phyloP scores from a whole-genome alignment of 2,113 vertebrate genomes.

The Cochlearius cochlearius region DNA sequence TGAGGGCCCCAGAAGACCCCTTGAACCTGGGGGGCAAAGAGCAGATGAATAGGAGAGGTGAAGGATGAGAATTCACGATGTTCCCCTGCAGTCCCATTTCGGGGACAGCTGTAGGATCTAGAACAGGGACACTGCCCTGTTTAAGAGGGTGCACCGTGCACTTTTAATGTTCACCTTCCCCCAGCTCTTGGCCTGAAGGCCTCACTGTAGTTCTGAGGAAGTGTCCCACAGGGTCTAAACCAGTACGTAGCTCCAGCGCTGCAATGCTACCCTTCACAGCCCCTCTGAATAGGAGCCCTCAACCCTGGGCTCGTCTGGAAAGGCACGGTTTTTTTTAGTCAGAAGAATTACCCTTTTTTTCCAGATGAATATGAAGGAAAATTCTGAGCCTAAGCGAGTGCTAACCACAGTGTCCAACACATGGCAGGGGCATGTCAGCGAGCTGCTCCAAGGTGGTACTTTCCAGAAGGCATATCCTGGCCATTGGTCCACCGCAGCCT shows the following conservation, averaged over 20 bases:
- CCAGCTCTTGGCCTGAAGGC: background rate
- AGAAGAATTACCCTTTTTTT: slow-evolving; percentile 54
- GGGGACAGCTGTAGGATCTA: background rate
- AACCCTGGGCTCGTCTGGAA: background rate
- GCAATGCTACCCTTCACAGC: background rate
- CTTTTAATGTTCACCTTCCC: background rate
- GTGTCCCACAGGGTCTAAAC: background rate
- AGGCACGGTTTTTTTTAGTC: background rate
- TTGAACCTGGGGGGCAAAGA: background rate
- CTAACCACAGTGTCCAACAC: slow-evolving; percentile 18
- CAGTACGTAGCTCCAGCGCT: background rate
- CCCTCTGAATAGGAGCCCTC: background rate
- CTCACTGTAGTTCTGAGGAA: background rate
- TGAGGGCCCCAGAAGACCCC: background rate
- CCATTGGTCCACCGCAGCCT: background rate
- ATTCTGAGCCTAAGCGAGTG: background rate
- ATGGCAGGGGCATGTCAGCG: background rate
- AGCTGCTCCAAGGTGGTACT: slow-evolving; percentile 19
- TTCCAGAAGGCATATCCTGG: slow-evolving; percentile 13
- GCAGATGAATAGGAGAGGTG: background rate
- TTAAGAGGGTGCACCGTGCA: background rate
- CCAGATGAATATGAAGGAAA: slow-evolving; percentile 42
- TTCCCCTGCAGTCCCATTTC: background rate
- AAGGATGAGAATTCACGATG: background rate
- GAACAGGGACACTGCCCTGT: background rate